These are phyloP conservation scores for Vulpes lagopus DNA, from an alignment of 2,113 vertebrate genomes.

Conservation along the genomic window DNA sequence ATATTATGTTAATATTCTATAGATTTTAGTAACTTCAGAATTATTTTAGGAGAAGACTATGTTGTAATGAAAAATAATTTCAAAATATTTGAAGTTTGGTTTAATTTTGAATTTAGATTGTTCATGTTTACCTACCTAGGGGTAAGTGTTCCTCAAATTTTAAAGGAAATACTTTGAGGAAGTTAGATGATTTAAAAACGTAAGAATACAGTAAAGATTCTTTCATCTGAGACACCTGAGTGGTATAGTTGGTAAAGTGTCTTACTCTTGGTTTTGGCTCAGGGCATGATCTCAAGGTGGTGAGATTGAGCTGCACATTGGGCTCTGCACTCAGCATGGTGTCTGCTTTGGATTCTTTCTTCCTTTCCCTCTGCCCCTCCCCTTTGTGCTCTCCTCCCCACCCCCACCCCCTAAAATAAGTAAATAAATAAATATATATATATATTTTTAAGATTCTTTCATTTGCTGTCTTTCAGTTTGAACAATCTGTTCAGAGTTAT, in stretches of 20 bases:
- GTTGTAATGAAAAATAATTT: not conserved
- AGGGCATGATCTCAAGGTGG: too few species aligned
- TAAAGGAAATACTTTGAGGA: constrained; percentile 17
- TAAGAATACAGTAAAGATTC: not conserved
- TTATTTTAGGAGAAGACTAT: not conserved
- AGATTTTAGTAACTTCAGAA: not conserved
- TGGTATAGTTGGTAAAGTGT: too few species aligned
- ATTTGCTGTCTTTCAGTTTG: not conserved
- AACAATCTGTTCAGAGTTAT: not conserved
- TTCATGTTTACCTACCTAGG: not conserved
- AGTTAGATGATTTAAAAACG: not conserved
- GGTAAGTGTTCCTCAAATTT: not conserved
- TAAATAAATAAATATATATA: too few species aligned
- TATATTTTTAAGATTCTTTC: not conserved
- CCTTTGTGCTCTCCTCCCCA: too few species aligned
- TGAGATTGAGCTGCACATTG: too few species aligned
- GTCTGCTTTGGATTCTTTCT: too few species aligned
- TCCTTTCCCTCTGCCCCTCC: too few species aligned
- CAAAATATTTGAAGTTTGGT: not conserved
- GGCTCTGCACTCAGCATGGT: too few species aligned
- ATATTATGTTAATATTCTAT: not conserved
- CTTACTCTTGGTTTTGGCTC: too few species aligned
- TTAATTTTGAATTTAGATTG: not conserved
- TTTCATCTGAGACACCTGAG: not conserved
- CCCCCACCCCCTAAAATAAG: too few species aligned